Percentiles rank a stretch among this genome's conserved stretches.
Evolutionary conservation across 2,888 invertebrate species (phyloP).

Genomic region (Andrena trimmerana): DNA sequence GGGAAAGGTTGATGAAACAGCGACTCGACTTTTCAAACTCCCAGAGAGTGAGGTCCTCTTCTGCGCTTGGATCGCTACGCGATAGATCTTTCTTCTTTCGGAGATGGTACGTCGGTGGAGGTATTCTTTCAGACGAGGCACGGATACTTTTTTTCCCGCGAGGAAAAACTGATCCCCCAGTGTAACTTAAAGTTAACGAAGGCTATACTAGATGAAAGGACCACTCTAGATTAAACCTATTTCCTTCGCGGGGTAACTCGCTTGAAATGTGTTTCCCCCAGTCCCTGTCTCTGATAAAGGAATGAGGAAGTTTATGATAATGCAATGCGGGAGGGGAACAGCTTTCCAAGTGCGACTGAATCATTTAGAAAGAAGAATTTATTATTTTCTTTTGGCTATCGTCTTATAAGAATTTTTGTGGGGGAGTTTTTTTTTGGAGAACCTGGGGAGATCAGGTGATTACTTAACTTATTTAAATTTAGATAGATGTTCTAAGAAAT

Average conservation of each 20-base stretch:
- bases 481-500: no score
- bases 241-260: background rate
- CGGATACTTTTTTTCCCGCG: background rate
- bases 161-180: background rate
- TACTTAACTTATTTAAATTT: no score
- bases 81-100: conserved; percentile 4
- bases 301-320: background rate
- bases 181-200: conserved; percentile 13
- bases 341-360: no score
- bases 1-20: background rate
- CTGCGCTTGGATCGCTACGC: background rate
- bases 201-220: background rate
- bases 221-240: background rate
- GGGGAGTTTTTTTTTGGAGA: no score
- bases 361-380: no score
- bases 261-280: background rate
- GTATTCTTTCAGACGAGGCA: background rate
- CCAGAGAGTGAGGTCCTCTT: background rate
- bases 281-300: background rate
- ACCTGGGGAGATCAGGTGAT: no score
- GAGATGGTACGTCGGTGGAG: background rate
- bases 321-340: no score
- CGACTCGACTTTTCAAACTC: conserved; percentile 1
- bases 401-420: no score
- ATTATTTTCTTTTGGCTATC: no score